These are phyloP conservation scores for Apamea sordens DNA, from an alignment of 2,888 invertebrate genomes.

Conservation along the genomic window DNA sequence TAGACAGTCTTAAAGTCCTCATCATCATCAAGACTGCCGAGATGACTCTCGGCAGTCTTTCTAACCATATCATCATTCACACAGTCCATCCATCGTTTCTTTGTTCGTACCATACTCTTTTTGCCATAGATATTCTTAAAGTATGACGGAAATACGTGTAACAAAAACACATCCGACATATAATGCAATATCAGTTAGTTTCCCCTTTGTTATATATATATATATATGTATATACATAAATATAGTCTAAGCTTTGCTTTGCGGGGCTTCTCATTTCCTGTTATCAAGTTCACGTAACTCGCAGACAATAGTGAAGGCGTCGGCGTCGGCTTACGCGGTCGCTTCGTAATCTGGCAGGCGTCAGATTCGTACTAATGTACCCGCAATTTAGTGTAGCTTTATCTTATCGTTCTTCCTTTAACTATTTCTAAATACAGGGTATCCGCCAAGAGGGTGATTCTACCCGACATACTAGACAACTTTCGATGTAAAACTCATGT, in stretches of 20 bases:
- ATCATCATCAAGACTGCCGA: too few species aligned
- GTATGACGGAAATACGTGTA: background rate
- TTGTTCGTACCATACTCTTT: background rate
- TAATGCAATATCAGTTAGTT: slow-evolving; percentile 6
- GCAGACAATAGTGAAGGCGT: background rate
- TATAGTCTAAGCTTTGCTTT: slow-evolving; percentile 18
- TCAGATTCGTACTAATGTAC: background rate
- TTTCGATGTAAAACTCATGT: background rate
- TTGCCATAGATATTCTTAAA: background rate
- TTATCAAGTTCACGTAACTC: slow-evolving; percentile 17
- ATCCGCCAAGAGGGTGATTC: background rate
- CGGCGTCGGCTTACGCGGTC: slow-evolving; percentile 6
- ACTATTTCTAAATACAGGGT: background rate
- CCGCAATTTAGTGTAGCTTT: background rate
- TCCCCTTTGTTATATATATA: slow-evolving; percentile 1
- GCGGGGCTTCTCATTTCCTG: slow-evolving; percentile 49
- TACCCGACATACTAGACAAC: background rate
- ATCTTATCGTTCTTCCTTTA: background rate
- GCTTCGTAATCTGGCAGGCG: slow-evolving; percentile 3
- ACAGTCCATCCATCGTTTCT: too few species aligned
- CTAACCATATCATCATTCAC: background rate
- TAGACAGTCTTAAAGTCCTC: background rate
- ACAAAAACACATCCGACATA: background rate
- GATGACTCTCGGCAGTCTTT: too few species aligned
- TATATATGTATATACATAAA: background rate